Percentiles rank a stretch among this genome's conserved stretches.
Evolutionary conservation across 2,113 vertebrate genomes (phyloP).

Genomic region (Spilogale gracilis): DNA sequence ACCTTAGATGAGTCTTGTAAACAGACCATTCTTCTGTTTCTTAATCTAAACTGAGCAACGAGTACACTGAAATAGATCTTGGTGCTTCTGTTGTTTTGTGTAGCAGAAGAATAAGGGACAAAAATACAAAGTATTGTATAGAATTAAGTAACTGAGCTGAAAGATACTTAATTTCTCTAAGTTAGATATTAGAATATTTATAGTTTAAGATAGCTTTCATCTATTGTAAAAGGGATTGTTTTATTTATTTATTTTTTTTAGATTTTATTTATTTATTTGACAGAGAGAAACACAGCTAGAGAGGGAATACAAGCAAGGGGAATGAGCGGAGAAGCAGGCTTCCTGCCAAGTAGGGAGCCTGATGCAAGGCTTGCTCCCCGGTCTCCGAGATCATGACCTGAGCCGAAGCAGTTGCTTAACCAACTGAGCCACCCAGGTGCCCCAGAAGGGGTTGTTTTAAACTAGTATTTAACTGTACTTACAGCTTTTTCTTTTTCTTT

Average conservation of each 20-base stretch:
- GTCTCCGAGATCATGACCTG: too few species aligned
- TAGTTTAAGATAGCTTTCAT: background rate
- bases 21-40: background rate
- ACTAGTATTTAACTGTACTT: conserved; percentile 11
- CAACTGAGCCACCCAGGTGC: too few species aligned
- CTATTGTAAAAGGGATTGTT: background rate
- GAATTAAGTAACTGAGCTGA: background rate
- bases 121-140: background rate
- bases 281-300: too few species aligned
- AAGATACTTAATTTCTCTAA: conserved; percentile 30
- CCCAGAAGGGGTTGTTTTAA: background rate
- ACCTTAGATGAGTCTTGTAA: background rate
- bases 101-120: background rate
- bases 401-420: too few species aligned
- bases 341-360: too few species aligned
- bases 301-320: too few species aligned
- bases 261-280: too few species aligned
- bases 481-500: background rate
- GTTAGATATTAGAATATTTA: background rate
- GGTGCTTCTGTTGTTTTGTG: background rate
- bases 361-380: too few species aligned
- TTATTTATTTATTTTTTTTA: too few species aligned
- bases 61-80: background rate
- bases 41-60: background rate
- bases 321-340: too few species aligned